Percentiles rank a stretch among this genome's conserved stretches.
Evolutionary conservation across 2,797 vertebrate genomes (phyloP).

Genomic region (Hyperoplus immaculatus): DNA sequence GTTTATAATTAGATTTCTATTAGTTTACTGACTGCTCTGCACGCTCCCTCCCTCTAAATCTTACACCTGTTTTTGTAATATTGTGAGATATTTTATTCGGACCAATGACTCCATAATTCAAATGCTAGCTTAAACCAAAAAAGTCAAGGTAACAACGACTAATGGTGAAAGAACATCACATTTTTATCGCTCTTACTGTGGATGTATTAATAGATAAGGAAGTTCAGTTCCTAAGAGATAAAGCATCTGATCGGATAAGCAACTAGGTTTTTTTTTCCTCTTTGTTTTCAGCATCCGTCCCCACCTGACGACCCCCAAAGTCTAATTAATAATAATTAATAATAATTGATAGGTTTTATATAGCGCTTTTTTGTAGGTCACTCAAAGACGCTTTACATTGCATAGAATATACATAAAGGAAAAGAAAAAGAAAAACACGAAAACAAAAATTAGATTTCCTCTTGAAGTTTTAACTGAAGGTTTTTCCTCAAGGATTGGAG

Average conservation of each 20-base stretch:
- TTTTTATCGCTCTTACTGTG: not conserved
- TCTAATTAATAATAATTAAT: no score
- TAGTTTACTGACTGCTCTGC: slow-evolving; percentile 32
- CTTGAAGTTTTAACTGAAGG: no score
- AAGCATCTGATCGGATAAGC: slow-evolving; percentile 34
- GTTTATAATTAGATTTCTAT: slow-evolving; percentile 55
- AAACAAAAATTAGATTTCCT: no score
- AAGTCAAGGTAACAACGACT: slow-evolving; percentile 36
- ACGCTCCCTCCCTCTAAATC: slow-evolving; percentile 5
- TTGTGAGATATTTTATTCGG: no score
- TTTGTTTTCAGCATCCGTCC: not conserved
- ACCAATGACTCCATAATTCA: not conserved
- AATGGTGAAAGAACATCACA: slow-evolving; percentile 38
- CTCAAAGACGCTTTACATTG: no score
- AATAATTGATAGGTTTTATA: no score
- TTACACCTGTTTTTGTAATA: slow-evolving; percentile 9
- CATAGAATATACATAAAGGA: no score
- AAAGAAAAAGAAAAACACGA: no score
- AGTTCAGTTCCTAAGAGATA: slow-evolving; percentile 7
- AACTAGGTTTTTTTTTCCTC: not conserved
- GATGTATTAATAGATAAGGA: slow-evolving; percentile 32
- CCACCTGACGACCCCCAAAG: not conserved
- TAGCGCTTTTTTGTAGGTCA: no score
- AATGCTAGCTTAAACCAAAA: slow-evolving; percentile 23
- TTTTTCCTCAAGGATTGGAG: slow-evolving; percentile 11